A percentile compares a stretch with the other conserved stretches of the same genome.
These are phyloP conservation scores for Athripsodes cinereus DNA, from an alignment of 2,888 invertebrate genomes.

Conservation along the genomic window DNA sequence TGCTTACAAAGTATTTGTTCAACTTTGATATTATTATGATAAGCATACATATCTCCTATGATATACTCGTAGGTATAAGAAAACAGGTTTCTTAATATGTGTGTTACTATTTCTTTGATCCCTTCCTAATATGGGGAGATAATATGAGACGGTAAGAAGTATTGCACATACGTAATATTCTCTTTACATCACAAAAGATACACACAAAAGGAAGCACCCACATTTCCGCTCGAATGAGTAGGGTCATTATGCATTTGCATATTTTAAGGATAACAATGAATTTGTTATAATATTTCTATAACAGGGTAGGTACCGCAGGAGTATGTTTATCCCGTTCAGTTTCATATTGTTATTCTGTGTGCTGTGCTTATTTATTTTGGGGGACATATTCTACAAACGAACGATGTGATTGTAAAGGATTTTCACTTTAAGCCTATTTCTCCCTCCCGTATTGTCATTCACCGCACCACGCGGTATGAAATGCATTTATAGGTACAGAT, in stretches of 20 bases:
- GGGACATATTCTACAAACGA: background rate
- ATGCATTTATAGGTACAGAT: no score
- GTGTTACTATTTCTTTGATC: no score
- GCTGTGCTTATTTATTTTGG: slow-evolving; percentile 2
- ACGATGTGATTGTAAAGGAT: background rate
- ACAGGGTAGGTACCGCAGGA: background rate
- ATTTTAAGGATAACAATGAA: slow-evolving; percentile 13
- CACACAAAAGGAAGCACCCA: background rate
- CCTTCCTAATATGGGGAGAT: no score
- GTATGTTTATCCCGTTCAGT: background rate
- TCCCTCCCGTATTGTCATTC: no score
- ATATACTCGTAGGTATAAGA: no score
- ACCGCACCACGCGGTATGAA: no score
- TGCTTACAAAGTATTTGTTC: no score
- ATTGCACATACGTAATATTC: no score
- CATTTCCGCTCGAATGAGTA: slow-evolving; percentile 15
- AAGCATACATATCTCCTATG: no score
- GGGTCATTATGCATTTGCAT: slow-evolving; percentile 23
- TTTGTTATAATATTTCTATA: background rate
- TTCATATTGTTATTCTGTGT: slow-evolving; percentile 3
- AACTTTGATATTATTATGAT: no score
- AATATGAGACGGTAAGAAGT: no score
- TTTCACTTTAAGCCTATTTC: background rate
- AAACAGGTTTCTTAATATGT: no score
- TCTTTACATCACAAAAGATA: background rate